Percentiles rank a stretch among this genome's conserved stretches.
Evolutionary conservation across 2,888 invertebrate species (phyloP).

Genomic region (Drosophila crucigera): DNA sequence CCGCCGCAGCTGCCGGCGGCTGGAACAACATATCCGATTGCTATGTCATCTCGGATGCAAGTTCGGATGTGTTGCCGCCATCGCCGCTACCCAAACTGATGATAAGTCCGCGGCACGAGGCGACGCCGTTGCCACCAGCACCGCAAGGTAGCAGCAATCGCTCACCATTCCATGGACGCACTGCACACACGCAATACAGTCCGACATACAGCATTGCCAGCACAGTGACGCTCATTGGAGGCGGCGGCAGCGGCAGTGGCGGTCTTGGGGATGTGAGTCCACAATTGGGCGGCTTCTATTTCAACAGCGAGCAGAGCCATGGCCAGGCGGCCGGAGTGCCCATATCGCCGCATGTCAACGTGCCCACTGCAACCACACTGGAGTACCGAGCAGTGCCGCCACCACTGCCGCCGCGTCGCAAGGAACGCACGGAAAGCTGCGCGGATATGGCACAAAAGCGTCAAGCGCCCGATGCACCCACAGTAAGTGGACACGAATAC

Average conservation of each 20-base stretch:
- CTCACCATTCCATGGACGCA: conserved; percentile 83
- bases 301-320: conserved; percentile 58
- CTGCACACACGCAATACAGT: conserved; percentile 66
- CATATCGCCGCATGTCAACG: conserved; percentile 85
- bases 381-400: conserved; percentile 83
- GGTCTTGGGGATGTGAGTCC: conserved; percentile 67
- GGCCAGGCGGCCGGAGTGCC: conserved; percentile 74
- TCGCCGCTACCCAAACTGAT: conserved; percentile 79
- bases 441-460: conserved; percentile 85
- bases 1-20: conserved; percentile 9
- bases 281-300: conserved; percentile 69
- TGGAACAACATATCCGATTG: conserved; percentile 45
- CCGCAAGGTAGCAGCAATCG: conserved; percentile 70
- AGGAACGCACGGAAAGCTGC: conserved; percentile 83
- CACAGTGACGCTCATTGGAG: conserved; percentile 64
- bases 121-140: conserved; percentile 70
- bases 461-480: conserved; percentile 89
- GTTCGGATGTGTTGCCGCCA: conserved; percentile 64
- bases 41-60: conserved; percentile 40
- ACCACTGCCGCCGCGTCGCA: conserved; percentile 84
- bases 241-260: conserved; percentile 24
- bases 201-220: conserved; percentile 76
- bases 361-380: conserved; percentile 80
- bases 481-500: conserved; percentile 66
- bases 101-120: conserved; percentile 83